A percentile compares a stretch with the other conserved stretches of the same genome.
Evolutionary conservation across 23 tunicate species (phyloP).

Genomic region (Phallusia fumigata): DNA sequence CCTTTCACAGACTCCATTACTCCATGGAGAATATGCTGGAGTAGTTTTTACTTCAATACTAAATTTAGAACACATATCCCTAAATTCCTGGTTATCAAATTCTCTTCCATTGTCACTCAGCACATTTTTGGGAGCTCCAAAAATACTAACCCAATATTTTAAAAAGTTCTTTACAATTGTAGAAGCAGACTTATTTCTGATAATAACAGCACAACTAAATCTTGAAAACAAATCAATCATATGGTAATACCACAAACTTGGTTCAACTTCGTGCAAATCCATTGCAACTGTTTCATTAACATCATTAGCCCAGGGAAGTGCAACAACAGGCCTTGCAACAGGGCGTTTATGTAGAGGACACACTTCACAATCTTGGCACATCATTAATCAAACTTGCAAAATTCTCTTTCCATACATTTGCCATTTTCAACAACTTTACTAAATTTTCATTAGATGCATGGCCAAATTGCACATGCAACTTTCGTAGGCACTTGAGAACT

Average conservation of each 20-base stretch:
- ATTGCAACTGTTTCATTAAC: slow-evolving; percentile 27
- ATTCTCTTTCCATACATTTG: background rate
- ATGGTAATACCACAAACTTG: slow-evolving; percentile 27
- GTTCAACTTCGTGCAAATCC: slow-evolving; percentile 29
- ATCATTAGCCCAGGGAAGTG: slow-evolving; percentile 14
- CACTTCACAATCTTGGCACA: slow-evolving; percentile 1
- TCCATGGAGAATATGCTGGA: slow-evolving; percentile 33
- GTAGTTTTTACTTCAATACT: slow-evolving; percentile 15
- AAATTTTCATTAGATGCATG: slow-evolving; percentile 17
- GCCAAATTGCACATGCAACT: slow-evolving; percentile 19
- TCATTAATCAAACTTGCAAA: background rate
- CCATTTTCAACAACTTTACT: background rate
- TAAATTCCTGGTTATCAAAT: slow-evolving; percentile 25
- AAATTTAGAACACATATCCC: slow-evolving; percentile 7
- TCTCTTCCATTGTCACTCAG: slow-evolving; percentile 28
- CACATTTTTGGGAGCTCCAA: slow-evolving; percentile 25
- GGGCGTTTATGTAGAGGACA: background rate
- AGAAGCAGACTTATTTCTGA: slow-evolving; percentile 15
- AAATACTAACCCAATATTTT: slow-evolving; percentile 7
- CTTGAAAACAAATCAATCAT: slow-evolving; percentile 29
- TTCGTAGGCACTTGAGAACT: background rate
- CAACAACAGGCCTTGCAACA: slow-evolving; percentile 17
- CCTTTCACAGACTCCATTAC: slow-evolving; percentile 20
- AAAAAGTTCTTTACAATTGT: slow-evolving; percentile 15
- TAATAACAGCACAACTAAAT: slow-evolving; percentile 5